Evolutionary conservation across 2,797 vertebrate species (phyloP).

Genomic region (Lateolabrax maculatus): DNA sequence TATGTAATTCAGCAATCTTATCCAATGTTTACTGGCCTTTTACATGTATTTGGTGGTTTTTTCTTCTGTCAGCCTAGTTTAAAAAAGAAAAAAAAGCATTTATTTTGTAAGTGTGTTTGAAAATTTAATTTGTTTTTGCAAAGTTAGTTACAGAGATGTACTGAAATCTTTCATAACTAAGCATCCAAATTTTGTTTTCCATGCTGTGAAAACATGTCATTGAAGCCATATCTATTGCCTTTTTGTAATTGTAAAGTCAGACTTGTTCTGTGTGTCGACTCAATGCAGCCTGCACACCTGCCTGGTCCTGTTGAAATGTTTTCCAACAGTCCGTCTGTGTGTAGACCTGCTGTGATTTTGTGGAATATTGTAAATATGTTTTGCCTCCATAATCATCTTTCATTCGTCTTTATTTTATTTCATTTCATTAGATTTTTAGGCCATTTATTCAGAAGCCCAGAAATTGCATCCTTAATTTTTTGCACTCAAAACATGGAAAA

Average conservation of each 20-base stretch:
- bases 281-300: slow-evolving; percentile 29
- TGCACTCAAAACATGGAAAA: slow-evolving; percentile 37
- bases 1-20: slow-evolving; percentile 21
- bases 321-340: slow-evolving; percentile 36
- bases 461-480: not conserved
- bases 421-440: not conserved
- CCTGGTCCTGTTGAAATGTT: slow-evolving; percentile 39
- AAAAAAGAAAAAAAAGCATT: slow-evolving; percentile 25
- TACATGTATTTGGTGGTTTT: slow-evolving; percentile 16
- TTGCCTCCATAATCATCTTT: slow-evolving; percentile 18
- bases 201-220: slow-evolving; percentile 49
- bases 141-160: not conserved
- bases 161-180: slow-evolving; percentile 9
- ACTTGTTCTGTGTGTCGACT: slow-evolving; percentile 30
- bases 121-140: slow-evolving; percentile 9
- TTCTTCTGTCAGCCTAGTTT: slow-evolving; percentile 26
- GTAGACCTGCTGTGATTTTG: slow-evolving; percentile 51
- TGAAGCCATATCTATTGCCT: slow-evolving; percentile 79
- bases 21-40: slow-evolving; percentile 37
- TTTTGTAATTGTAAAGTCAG: slow-evolving; percentile 36
- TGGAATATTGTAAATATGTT: slow-evolving; percentile 78
- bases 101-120: slow-evolving; percentile 21
- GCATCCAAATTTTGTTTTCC: slow-evolving; percentile 23
- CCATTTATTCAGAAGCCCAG: not conserved
- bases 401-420: slow-evolving; percentile 27